Conservation (phyloP, 2,113 vertebrate species). For the Rhabdomys dilectus region DNA sequence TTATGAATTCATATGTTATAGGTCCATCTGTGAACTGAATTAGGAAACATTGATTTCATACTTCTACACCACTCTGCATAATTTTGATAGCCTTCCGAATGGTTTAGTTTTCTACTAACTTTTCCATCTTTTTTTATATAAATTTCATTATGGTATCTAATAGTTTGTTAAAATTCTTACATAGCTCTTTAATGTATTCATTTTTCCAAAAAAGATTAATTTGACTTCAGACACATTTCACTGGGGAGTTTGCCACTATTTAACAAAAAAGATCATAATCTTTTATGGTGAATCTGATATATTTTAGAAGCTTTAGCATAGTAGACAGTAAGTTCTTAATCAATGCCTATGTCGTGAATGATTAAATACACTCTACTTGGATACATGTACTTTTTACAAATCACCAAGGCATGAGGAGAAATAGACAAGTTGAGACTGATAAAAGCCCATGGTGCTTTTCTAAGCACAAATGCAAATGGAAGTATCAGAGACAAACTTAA, state of each 20-base stretch:
- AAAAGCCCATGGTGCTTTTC: neutral
- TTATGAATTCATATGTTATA: slow-evolving; percentile 25
- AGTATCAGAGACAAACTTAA: slow-evolving; percentile 32
- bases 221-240: slow-evolving; percentile 29
- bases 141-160: slow-evolving; percentile 47
- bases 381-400: neutral
- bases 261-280: neutral
- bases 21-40: slow-evolving; percentile 15
- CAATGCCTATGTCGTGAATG: neutral
- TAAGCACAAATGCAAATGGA: neutral
- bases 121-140: neutral
- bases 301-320: neutral
- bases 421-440: neutral
- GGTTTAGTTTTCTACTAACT: slow-evolving; percentile 5
- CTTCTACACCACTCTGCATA: slow-evolving; percentile 51
- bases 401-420: slow-evolving; percentile 16
- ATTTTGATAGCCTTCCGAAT: slow-evolving; percentile 62
- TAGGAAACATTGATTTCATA: slow-evolving; percentile 28
- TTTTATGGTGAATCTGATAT: slow-evolving; percentile 23
- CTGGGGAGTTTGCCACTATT: slow-evolving; percentile 10
- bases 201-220: slow-evolving; percentile 51
- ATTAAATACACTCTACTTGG: neutral
- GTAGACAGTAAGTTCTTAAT: slow-evolving; percentile 10
- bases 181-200: slow-evolving; percentile 23
- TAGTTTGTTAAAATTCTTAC: neutral